Evolutionary conservation across 2,797 vertebrate genomes (phyloP), one percentile per base, ranked within the genome.

Genomic region (Poliocrania exsul): DNA sequence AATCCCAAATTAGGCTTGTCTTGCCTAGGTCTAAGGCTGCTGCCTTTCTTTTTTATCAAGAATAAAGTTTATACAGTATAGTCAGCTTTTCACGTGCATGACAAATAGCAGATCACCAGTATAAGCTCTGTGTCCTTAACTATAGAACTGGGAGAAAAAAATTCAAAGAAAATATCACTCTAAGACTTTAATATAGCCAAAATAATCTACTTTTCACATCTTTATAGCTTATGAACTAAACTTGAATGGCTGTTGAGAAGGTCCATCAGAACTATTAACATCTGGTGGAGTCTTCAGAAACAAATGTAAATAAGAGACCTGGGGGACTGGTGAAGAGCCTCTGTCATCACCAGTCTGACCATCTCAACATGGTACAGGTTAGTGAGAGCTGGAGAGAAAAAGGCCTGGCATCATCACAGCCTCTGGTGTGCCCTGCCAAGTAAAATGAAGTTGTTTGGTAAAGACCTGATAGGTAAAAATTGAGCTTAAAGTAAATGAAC

Each of bases 351-450:
- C 40, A 44, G 11, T 25, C 58, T 2, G 5, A 31, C 26, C 1
- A 0, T 5, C 64, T 18, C 0, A 0, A 5, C 2, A 2, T 6
- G 11, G 13, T 33, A 2, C 8, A 56, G 42, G 17, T 85, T 28
- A 62, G 46, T 50, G 18, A 46, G 40, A 81, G 20, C 10, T 1
- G 1, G 37, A 25, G 25, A 15, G 49, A 75, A 85, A 67, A 2
- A 13, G 16, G 3, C 9, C 69, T 54, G 65, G 35, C 1, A 3
- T 65, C 5, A 20, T 28, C 40, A 21, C 58, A 86, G 51, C 46
- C 38, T n/a, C 35, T 50, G 60, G 49, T 35, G n/a, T 61, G 49
- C 60, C 23, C 53, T 90, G 47, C 35, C 50, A 24, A 29, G 65
- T 47, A 21, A 88, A 90, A 83, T 74, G 46, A 80, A 93, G 51